A percentile compares a stretch with the other conserved stretches of the same genome.
phyloP scores from a whole-genome alignment of 2,888 invertebrate genomes.

The Heliconius cydno region DNA sequence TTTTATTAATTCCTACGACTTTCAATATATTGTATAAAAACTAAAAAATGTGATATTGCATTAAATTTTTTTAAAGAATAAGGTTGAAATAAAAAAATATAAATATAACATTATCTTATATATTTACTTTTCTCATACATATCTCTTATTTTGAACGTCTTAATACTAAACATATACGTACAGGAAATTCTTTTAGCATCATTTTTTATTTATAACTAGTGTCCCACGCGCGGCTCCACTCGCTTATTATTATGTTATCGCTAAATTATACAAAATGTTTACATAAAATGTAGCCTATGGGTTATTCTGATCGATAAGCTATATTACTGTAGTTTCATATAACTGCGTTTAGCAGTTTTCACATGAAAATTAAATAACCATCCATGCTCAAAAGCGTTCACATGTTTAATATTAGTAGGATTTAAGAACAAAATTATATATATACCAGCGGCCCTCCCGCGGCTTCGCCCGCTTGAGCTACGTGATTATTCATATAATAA shows the following conservation, averaged over 20 bases:
- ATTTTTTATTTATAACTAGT: background rate
- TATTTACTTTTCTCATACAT: conserved; percentile 11
- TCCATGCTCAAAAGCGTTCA: too few relatives aligned
- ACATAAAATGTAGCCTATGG: background rate
- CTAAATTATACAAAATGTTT: too few relatives aligned
- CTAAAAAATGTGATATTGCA: too few relatives aligned
- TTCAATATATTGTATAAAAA: too few relatives aligned
- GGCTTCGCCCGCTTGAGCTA: too few relatives aligned
- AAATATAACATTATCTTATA: conserved; percentile 2
- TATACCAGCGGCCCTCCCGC: too few relatives aligned
- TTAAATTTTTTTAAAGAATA: too few relatives aligned
- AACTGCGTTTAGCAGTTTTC: background rate
- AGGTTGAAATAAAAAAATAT: background rate
- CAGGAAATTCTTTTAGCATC: background rate
- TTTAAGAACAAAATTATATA: too few relatives aligned
- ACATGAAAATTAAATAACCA: background rate
- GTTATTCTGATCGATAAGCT: background rate
- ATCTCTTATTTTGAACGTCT: conserved; percentile 2
- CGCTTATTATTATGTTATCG: background rate
- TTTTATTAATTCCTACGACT: too few relatives aligned
- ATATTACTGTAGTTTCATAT: background rate
- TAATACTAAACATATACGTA: background rate
- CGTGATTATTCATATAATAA: too few relatives aligned
- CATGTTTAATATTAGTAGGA: background rate
- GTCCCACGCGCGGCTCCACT: background rate